Evolutionary conservation across 2,888 invertebrate species (phyloP), one percentile per base, ranked within the genome.

Genomic region (Thymelicus sylvestris): DNA sequence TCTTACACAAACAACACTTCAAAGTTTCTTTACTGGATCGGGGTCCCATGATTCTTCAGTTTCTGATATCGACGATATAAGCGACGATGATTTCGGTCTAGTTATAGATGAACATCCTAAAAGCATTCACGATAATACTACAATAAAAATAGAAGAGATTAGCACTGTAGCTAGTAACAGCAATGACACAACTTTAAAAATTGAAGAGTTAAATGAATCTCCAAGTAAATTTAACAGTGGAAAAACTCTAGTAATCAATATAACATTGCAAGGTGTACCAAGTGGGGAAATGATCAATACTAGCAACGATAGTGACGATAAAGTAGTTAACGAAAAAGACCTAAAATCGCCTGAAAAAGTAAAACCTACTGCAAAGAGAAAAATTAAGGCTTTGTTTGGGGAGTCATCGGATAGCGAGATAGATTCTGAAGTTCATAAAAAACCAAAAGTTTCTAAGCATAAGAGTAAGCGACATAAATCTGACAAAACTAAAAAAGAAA

Each of bases 321-420:
- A 76, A 55, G 72, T 77, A 66, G 72, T 44, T 19, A 48, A 69
- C 7, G 57, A 63, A 12, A 71, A 67, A 48, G 79, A 81, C 67
- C 62, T 74, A 13, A 81, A 79, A 72, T 80, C 83, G 15, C 78
- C 82, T 0, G 81, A 80, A 64, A 86, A 82, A 75, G 74, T 76
- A 73, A 88, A 86, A 76, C 83, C 85, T 38, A 81, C 80, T 55
- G 83, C 87, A 52, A 90, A 93, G 83, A 85, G 90, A 81, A 93
- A 91, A 88, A 86, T 94, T 19, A 88, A 94, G 83, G 93, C 87
- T 66, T 84, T 95, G 7, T 94, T 94, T 81, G 94, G 94, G 5
- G 94, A 94, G 73, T 93, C 94, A 7, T 92, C 93, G 1, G 94
- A 91, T 6, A 91, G 91, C 74, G 93, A 93, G 39, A 74, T 74